Evolutionary conservation across 2,888 invertebrate species (phyloP).

Genomic region (Callinectes sapidus): DNA sequence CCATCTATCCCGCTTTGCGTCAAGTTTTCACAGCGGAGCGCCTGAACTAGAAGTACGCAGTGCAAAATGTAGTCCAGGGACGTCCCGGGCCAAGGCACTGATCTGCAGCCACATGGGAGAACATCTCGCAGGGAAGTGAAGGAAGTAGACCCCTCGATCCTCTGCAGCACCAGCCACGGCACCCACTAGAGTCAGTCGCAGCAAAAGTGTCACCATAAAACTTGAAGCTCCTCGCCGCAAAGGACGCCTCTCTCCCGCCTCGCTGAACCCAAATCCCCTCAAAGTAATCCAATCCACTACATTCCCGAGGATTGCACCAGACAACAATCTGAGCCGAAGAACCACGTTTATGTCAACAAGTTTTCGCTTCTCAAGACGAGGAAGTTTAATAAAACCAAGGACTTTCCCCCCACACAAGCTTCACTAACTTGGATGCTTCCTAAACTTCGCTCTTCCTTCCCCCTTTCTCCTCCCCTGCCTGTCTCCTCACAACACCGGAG

Average conservation of each 20-base stretch:
- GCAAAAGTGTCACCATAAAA: constrained; percentile 20
- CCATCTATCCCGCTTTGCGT: background rate
- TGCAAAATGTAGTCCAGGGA: too few species aligned
- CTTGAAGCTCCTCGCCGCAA: background rate
- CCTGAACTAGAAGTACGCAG: background rate
- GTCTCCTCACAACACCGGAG: background rate
- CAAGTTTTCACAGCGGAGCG: background rate
- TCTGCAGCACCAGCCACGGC: background rate
- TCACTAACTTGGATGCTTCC: constrained; percentile 8
- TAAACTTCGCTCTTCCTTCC: background rate
- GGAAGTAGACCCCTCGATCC: background rate
- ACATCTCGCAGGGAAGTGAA: background rate
- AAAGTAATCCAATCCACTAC: constrained; percentile 25
- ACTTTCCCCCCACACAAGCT: background rate
- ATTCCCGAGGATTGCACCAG: constrained; percentile 16
- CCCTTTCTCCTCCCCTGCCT: background rate
- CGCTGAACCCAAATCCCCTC: constrained; percentile 9
- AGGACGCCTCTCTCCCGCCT: constrained; percentile 3
- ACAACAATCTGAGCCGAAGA: constrained; percentile 23
- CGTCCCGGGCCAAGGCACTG: background rate
- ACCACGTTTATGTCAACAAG: constrained; percentile 29
- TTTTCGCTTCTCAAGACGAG: constrained; percentile 20
- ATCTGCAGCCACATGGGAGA: background rate
- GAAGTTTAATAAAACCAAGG: constrained; percentile 22
- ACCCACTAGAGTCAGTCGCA: background rate